These are phyloP conservation scores for Gobio occitaniae DNA, from an alignment of 2,797 vertebrate genomes.

Conservation along the genomic window DNA sequence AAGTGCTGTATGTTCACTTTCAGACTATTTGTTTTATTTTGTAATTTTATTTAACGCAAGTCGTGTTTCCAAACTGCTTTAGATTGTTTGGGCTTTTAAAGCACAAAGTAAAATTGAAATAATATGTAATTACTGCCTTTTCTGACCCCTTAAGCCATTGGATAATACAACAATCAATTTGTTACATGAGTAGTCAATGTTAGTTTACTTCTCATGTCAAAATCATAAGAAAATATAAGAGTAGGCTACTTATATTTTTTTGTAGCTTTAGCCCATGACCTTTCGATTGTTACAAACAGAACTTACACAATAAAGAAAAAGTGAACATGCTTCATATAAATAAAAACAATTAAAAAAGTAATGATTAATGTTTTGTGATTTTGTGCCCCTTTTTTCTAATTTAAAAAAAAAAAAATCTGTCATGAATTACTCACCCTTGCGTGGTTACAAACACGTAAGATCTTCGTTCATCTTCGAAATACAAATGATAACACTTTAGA, in stretches of 20 bases:
- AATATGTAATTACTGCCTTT: slow-evolving; percentile 21
- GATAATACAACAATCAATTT: slow-evolving; percentile 20
- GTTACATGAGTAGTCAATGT: background rate
- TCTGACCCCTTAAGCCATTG: slow-evolving; percentile 32
- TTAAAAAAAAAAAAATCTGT: too few species aligned
- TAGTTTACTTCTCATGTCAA: background rate
- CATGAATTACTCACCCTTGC: too few species aligned
- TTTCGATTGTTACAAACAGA: slow-evolving; percentile 39
- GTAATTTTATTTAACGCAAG: background rate
- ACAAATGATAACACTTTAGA: too few species aligned
- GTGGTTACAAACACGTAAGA: too few species aligned
- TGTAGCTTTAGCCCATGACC: slow-evolving; percentile 29
- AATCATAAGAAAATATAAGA: background rate
- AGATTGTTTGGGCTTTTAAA: slow-evolving; percentile 1
- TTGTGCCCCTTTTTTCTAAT: background rate
- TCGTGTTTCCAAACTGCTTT: background rate
- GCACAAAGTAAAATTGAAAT: background rate
- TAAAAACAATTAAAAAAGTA: slow-evolving; percentile 34
- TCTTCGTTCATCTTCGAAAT: too few species aligned
- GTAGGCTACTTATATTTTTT: slow-evolving; percentile 10
- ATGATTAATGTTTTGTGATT: background rate
- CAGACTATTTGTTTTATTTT: background rate
- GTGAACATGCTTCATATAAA: slow-evolving; percentile 40
- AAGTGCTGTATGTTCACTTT: background rate
- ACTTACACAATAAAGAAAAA: slow-evolving; percentile 29